Base-by-base conservation (phyloP, 1,140 invertebrate genomes). In the Mycetomoellerius zeteki region DNA sequence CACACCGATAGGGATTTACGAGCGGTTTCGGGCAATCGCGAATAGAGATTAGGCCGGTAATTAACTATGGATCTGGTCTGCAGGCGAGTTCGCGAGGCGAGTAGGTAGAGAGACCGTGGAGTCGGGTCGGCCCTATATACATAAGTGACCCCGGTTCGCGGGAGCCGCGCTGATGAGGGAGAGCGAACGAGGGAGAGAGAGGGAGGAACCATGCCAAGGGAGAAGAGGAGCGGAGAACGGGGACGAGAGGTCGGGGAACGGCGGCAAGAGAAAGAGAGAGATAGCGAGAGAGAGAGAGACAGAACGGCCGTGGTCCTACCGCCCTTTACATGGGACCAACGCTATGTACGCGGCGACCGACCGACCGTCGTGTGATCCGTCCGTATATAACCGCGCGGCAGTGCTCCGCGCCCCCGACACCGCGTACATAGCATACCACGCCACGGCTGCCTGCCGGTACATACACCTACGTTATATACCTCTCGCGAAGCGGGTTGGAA, bases 21-120 rank as follows among this genome's bases (percentile, higher is more conserved):
- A 94, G 94, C 94, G 95, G 95, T 95, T 95, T 95, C 94, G 92
- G 95, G 94, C 94, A 95, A 95, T 95, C 94, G 95, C 94, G 94
- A 95, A 94, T 95, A 94, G 94, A 95, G 95, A 95, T 95, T 95
- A 95, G 95, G 93, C 94, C 93, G 95, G 94, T 95, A 95, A 95
- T 95, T 95, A 95, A 95, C 94, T 95, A 95, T 95, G 94, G 94
- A 95, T 95, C 94, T 94, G 93, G 94, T 94, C 92, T 93, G 91
- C 92, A 92, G 88, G 93, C 91, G 92, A 92, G 92, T 91, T 92
- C 93, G 93, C 93, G 93, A 94, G 90, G 80, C 90, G 87, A 88
- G 90, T 86, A 89, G 86, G 92, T 92, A 58, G 80, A 82, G 86
- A 88, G 76, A 84, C 80, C 84, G 87, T 78, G 84, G 90, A 86